These are phyloP conservation scores for Corythucha ciliata DNA, from an alignment of 2,888 invertebrate genomes.

Conservation along the genomic window DNA sequence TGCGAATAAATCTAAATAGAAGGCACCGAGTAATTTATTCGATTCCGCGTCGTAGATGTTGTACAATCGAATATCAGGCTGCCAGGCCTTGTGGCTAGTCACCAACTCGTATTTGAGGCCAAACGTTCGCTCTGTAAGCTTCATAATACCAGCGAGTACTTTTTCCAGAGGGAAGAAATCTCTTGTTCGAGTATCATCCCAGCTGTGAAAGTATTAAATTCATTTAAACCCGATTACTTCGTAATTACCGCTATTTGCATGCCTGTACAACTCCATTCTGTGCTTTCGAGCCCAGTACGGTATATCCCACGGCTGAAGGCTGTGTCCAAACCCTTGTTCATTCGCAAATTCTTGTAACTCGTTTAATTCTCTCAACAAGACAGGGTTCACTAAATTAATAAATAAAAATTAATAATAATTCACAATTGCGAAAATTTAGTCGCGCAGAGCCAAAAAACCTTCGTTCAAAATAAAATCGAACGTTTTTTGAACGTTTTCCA, in stretches of 20 bases:
- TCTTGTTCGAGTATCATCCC: slow-evolving; percentile 60
- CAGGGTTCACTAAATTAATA: slow-evolving; percentile 52
- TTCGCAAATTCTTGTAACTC: slow-evolving; percentile 61
- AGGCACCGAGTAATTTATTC: slow-evolving; percentile 61
- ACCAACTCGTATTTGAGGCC: slow-evolving; percentile 61
- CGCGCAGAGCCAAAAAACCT: not conserved
- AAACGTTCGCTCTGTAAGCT: slow-evolving; percentile 66
- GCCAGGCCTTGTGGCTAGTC: slow-evolving; percentile 63
- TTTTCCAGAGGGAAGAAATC: slow-evolving; percentile 75
- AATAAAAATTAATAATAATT: not conserved
- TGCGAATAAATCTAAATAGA: slow-evolving; percentile 75
- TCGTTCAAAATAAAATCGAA: slow-evolving; percentile 44
- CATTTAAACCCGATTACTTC: not conserved
- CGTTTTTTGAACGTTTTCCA: slow-evolving; percentile 62
- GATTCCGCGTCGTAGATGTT: slow-evolving; percentile 63
- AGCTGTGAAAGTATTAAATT: slow-evolving; percentile 41
- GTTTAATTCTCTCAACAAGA: slow-evolving; percentile 65
- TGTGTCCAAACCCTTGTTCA: slow-evolving; percentile 55
- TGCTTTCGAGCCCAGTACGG: slow-evolving; percentile 80
- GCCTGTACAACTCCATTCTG: slow-evolving; percentile 53
- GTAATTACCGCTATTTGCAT: slow-evolving; percentile 23
- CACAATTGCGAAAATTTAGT: not conserved
- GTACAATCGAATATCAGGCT: slow-evolving; percentile 73
- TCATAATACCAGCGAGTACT: slow-evolving; percentile 70
- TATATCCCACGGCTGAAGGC: slow-evolving; percentile 71